These are phyloP conservation scores for Sakesphorus luctuosus DNA, from an alignment of 2,113 vertebrate species.

Conservation along the genomic window DNA sequence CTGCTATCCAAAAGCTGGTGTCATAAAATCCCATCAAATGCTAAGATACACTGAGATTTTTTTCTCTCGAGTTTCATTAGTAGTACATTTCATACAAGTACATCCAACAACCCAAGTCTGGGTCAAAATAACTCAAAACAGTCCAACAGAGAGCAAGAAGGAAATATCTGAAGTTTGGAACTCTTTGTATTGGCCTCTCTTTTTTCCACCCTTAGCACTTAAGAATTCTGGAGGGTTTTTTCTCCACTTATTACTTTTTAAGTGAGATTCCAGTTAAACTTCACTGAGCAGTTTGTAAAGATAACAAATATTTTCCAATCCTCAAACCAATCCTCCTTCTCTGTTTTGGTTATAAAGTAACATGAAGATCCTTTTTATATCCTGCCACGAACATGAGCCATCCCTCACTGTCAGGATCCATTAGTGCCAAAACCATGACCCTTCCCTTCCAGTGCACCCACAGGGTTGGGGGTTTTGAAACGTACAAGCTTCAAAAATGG, in stretches of 20 bases:
- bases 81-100: neutral
- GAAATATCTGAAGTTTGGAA: neutral
- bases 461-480: neutral
- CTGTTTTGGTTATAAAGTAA: neutral
- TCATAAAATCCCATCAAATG: neutral
- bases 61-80: neutral
- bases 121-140: neutral
- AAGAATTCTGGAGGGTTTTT: rapidly evolving
- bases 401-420: neutral
- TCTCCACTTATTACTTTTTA: neutral
- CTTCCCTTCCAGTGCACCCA: neutral
- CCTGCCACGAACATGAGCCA: neutral
- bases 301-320: neutral
- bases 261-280: neutral
- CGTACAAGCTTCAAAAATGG: neutral
- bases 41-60: neutral
- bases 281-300: neutral
- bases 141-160: neutral
- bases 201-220: neutral
- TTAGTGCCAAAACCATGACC: neutral
- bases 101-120: neutral
- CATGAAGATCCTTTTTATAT: neutral
- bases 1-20: neutral
- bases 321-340: neutral
- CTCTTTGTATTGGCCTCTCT: neutral